Percentiles rank a stretch among this genome's conserved stretches.
These are phyloP conservation scores for Dreissena polymorpha DNA, from an alignment of 1,140 invertebrate genomes.

Conservation along the genomic window DNA sequence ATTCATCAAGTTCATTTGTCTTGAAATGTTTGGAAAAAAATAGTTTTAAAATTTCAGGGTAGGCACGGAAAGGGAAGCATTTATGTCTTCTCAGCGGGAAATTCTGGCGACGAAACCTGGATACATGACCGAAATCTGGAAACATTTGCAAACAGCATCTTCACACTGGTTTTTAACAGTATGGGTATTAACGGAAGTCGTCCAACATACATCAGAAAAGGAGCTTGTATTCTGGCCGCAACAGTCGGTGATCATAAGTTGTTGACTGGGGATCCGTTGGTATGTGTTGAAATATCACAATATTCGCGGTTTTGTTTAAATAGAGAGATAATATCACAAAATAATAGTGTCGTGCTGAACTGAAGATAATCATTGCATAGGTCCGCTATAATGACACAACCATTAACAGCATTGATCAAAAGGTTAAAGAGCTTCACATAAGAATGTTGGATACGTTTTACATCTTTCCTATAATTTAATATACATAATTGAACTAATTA, in stretches of 20 bases:
- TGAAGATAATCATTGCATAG: no score
- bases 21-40: no score
- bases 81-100: slow-evolving; percentile 1
- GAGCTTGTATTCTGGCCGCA: slow-evolving; percentile 1
- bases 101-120: background rate
- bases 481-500: no score
- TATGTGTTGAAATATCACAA: background rate
- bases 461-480: no score
- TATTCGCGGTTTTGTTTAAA: no score
- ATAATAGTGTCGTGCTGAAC: no score
- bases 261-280: background rate
- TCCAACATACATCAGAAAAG: background rate
- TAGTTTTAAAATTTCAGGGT: background rate
- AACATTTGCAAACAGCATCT: background rate
- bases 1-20: no score
- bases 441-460: no score
- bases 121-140: background rate
- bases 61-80: background rate
- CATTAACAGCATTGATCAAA: no score
- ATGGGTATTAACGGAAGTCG: background rate
- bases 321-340: no score
- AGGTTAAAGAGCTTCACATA: no score
- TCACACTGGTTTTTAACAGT: background rate
- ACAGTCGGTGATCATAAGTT: background rate
- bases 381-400: no score